phyloP scores from a whole-genome alignment of 2,888 invertebrate genomes.

The Poecilus cupreus region DNA sequence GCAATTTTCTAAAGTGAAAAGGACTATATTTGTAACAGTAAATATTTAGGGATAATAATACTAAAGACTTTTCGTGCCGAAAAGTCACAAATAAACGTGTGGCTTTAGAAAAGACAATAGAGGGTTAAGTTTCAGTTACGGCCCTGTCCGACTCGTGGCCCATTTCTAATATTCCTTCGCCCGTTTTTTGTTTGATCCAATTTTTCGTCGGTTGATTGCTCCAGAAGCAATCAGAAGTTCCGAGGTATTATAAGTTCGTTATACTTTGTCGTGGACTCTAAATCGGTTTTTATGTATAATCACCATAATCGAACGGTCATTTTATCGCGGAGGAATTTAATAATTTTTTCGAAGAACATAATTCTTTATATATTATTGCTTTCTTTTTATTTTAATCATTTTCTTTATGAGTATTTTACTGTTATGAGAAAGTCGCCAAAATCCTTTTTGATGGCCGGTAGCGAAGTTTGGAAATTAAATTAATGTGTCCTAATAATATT shows the following conservation, averaged over 20 bases:
- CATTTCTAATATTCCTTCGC: neutral
- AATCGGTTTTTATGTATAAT: conserved; percentile 33
- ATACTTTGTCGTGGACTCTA: neutral
- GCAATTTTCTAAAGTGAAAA: no score
- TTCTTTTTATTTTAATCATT: no score
- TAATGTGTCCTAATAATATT: conserved; percentile 25
- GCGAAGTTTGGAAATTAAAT: neutral
- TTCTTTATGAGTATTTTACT: neutral
- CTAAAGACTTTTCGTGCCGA: no score
- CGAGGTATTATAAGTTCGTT: conserved; percentile 18
- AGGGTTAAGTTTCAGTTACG: no score
- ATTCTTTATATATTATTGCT: no score
- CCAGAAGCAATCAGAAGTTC: neutral
- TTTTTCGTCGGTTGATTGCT: neutral
- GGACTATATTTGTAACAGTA: no score
- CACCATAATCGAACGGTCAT: conserved; percentile 12
- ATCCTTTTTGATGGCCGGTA: neutral
- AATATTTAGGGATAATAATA: no score
- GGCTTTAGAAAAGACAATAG: no score
- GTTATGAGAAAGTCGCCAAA: neutral
- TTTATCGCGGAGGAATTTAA: conserved; percentile 12
- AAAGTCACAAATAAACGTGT: no score
- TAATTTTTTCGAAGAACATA: conserved; percentile 8
- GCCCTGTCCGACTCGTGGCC: neutral
- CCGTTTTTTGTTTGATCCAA: neutral